Percentiles rank a stretch among this genome's conserved stretches.
Conservation (phyloP, 2,797 vertebrate species). For the Clamator glandarius region DNA sequence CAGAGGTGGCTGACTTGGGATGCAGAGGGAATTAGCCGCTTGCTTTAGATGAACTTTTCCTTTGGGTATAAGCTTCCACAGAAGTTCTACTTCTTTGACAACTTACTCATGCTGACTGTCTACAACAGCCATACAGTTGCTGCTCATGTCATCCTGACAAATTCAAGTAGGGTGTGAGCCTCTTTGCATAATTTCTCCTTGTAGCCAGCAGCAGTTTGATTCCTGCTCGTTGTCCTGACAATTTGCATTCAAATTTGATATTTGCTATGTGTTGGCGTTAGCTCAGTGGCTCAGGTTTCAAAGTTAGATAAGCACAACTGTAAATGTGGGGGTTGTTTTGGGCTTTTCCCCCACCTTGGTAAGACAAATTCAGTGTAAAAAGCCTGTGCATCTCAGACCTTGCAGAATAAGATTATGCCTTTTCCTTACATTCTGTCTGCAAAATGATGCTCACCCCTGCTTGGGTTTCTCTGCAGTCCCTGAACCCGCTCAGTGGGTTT, state of each 20-base stretch:
- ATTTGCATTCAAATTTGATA: neutral
- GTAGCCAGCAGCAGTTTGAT: neutral
- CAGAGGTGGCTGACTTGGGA: conserved; percentile 25
- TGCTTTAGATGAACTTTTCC: neutral
- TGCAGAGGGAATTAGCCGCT: conserved; percentile 4
- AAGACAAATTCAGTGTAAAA: neutral
- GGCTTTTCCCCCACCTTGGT: neutral
- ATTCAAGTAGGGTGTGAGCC: neutral
- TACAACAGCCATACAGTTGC: neutral
- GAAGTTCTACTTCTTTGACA: neutral
- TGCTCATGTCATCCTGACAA: neutral
- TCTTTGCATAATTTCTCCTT: neutral
- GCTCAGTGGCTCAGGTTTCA: neutral
- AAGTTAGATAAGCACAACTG: neutral
- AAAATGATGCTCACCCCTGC: neutral
- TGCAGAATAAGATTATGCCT: neutral
- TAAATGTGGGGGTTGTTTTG: neutral
- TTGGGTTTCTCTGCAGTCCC: neutral
- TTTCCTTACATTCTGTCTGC: neutral
- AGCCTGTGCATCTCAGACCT: neutral
- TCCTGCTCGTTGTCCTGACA: neutral
- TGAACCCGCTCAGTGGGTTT: neutral
- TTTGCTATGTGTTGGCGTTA: neutral
- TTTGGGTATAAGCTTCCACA: neutral
- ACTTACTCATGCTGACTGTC: neutral